Evolutionary conservation across 2,797 vertebrate genomes (phyloP), one percentile per base, ranked within the genome.

Genomic region (Brotula barbata): DNA sequence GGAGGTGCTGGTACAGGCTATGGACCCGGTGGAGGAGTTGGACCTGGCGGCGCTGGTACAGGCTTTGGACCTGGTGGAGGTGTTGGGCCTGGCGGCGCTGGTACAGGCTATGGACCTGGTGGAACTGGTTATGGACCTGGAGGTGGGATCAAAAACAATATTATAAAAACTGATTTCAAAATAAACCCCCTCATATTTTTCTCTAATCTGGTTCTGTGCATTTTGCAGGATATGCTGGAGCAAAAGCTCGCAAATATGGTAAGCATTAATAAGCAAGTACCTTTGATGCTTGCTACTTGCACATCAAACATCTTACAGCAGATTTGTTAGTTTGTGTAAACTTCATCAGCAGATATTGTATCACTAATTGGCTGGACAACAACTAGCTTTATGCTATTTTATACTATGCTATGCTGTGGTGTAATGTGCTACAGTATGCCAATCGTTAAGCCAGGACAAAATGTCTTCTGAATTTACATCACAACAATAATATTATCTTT

Each of bases 231-330:
- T 89, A 88, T 70, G 78, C 88, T 61, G 82, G 45, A 31, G 84
- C 88, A 14, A 92, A 92, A 84, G 87, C 90, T 0, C 84, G 85
- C 0, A 91, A 91, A 89, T 91, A 91, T 76, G 91, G 91, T 91
- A 63, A 78, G 83, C 64, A 28, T 13, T n/a, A n/a, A 41, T 14
- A 23, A 41, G 7, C 13, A 2, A 36, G 37, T 10, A 39, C 2
- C 7, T 14, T 39, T 39, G 15, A 39, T n/a, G 10, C 3, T 8
- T 39, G 37, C 25, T 15, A 33, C 5, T 33, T 15, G 2, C 16
- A 48, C 11, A 55, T 49, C 2, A 13, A 11, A 36, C 34, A 39
- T 41, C 31, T 6, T 33, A 33, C 25, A 28, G 25, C 8, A 33
- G n/a, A 5, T 15, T 3, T 39, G 7, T n/a, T 39, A 39, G 9